Percentiles rank a stretch among this genome's conserved stretches.
Evolutionary conservation across 2,113 vertebrate genomes (phyloP).

Genomic region (Diadophis punctatus): DNA sequence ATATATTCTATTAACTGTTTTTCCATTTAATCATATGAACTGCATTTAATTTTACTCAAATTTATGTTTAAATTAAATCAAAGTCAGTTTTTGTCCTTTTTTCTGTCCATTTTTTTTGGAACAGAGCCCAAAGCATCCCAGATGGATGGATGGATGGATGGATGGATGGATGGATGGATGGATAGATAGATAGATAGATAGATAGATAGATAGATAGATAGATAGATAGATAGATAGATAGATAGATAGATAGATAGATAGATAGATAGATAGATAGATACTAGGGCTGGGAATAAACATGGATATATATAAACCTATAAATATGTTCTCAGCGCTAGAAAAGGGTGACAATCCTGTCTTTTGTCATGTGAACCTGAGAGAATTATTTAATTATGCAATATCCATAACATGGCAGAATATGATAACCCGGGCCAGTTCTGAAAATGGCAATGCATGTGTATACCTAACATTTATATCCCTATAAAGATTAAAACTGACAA

Average conservation of each 20-base stretch:
- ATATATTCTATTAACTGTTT: neutral
- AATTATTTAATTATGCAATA: neutral
- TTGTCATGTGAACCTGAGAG: neutral
- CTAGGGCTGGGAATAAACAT: too few relatives aligned
- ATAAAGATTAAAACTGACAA: neutral
- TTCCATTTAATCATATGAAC: neutral
- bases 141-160: too few relatives aligned
- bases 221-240: too few relatives aligned
- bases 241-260: too few relatives aligned
- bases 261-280: too few relatives aligned
- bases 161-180: too few relatives aligned
- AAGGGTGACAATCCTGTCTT: neutral
- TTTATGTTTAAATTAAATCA: neutral
- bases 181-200: neutral
- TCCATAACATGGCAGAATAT: neutral
- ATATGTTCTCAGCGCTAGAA: neutral
- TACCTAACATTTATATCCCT: neutral
- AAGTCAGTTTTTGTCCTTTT: neutral
- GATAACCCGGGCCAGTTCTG: neutral
- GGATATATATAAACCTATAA: too few relatives aligned
- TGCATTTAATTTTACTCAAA: neutral
- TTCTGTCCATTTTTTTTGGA: neutral
- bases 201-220: too few relatives aligned
- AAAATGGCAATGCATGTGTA: neutral
- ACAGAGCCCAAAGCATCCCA: neutral